Conservation (phyloP, 2,113 vertebrate genomes). For the Edolisoma coerulescens region DNA sequence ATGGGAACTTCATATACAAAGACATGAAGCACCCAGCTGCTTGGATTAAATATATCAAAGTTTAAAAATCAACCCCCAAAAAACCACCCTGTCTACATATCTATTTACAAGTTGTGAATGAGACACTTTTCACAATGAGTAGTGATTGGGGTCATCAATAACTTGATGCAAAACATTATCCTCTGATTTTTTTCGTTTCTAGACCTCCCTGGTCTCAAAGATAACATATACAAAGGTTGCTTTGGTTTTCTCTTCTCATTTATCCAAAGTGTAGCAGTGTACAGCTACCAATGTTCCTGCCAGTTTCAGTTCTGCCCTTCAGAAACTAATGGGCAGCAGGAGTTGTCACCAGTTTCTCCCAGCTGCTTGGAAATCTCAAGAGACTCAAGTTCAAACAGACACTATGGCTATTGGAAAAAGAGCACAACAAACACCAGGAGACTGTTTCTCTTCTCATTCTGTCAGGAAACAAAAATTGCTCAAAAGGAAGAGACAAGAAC, state of each 20-base stretch:
- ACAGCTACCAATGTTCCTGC: not conserved
- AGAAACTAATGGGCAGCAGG: not conserved
- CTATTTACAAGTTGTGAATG: not conserved
- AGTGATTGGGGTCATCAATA: not conserved
- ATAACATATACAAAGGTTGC: not conserved
- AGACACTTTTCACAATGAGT: not conserved
- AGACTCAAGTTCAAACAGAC: not conserved
- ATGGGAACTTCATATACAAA: not conserved
- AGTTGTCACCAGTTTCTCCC: not conserved
- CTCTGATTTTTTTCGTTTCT: not conserved
- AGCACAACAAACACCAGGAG: not conserved
- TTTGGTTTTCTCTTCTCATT: not conserved
- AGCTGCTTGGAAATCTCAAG: not conserved
- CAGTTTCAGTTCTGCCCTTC: slow-evolving; percentile 10
- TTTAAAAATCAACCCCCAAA: not conserved
- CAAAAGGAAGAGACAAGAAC: not conserved
- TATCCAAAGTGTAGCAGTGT: not conserved
- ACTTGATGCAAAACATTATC: not conserved
- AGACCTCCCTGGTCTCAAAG: not conserved
- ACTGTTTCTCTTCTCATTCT: not conserved
- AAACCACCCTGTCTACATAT: not conserved
- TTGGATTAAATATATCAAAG: not conserved
- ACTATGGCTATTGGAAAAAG: not conserved
- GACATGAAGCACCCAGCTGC: not conserved
- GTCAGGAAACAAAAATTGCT: not conserved